phyloP scores from a whole-genome alignment of 2,888 invertebrate species.

The Protodeltote pygarga region DNA sequence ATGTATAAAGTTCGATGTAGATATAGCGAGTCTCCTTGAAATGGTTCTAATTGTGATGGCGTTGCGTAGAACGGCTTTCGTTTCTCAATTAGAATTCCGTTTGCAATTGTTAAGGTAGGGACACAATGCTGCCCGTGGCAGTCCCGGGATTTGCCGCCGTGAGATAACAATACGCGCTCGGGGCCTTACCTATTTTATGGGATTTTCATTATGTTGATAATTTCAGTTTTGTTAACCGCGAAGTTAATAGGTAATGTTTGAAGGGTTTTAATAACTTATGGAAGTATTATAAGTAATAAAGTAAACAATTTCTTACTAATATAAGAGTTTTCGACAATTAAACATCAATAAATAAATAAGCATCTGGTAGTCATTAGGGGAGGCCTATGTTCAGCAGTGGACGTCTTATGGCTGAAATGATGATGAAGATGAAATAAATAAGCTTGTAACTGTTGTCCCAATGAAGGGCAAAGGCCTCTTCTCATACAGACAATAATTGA shows the following conservation, averaged over 20 bases:
- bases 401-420: too few species aligned
- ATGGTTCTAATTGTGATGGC: constrained; percentile 51
- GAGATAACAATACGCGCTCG: constrained; percentile 53
- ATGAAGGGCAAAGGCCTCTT: too few species aligned
- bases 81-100: constrained; percentile 60
- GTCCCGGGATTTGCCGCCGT: constrained; percentile 31
- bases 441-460: too few species aligned
- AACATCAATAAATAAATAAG: too few species aligned
- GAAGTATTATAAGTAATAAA: too few species aligned
- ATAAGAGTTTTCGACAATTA: too few species aligned
- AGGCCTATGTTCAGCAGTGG: too few species aligned
- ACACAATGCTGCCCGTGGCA: constrained; percentile 49
- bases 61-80: constrained; percentile 46
- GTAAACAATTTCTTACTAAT: too few species aligned
- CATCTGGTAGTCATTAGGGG: too few species aligned
- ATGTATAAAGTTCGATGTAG: constrained; percentile 47
- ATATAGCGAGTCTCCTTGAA: constrained; percentile 39
- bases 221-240: constrained; percentile 25
- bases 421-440: too few species aligned
- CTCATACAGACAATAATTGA: too few species aligned
- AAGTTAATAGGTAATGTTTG: constrained; percentile 4
- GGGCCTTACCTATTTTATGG: constrained; percentile 49
- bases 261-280: constrained; percentile 4
- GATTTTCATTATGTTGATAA: constrained; percentile 43
- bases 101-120: constrained; percentile 53